These are phyloP conservation scores for Umimayanthus chanpuru DNA, from an alignment of 92 coral and sea anemone genomes.

Conservation along the genomic window DNA sequence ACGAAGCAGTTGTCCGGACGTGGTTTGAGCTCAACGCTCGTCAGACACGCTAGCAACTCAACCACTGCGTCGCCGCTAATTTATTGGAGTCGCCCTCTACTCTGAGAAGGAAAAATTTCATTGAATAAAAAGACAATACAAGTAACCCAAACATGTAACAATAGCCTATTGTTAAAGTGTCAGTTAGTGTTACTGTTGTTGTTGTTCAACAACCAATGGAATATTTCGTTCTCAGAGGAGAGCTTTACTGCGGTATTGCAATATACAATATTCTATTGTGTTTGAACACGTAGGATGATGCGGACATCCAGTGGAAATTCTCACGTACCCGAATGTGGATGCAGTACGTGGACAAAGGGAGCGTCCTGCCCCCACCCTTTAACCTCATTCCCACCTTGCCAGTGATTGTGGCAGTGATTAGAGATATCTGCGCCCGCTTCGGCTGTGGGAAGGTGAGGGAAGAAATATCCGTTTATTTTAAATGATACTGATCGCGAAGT, in stretches of 20 bases:
- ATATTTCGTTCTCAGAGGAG: no score
- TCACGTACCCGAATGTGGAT: slow-evolving; percentile 89
- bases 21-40: background rate
- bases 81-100: no score
- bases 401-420: slow-evolving; percentile 18
- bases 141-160: no score
- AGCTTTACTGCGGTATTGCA: background rate
- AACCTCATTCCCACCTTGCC: slow-evolving; percentile 81
- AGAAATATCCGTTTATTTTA: background rate
- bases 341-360: slow-evolving; percentile 82
- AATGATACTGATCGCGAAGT: background rate
- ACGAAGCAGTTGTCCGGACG: no score
- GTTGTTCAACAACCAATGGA: no score
- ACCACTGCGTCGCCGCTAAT: no score
- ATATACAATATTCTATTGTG: no score
- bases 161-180: no score
- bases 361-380: slow-evolving; percentile 78
- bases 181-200: no score
- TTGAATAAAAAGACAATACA: no score
- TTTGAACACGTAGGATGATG: slow-evolving; percentile 61
- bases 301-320: slow-evolving; percentile 87
- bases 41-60: no score
- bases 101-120: no score
- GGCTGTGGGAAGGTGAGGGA: slow-evolving; percentile 9
- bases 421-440: background rate